phyloP scores from a whole-genome alignment of 2,797 vertebrate genomes.

The Enteromius treurensis region DNA sequence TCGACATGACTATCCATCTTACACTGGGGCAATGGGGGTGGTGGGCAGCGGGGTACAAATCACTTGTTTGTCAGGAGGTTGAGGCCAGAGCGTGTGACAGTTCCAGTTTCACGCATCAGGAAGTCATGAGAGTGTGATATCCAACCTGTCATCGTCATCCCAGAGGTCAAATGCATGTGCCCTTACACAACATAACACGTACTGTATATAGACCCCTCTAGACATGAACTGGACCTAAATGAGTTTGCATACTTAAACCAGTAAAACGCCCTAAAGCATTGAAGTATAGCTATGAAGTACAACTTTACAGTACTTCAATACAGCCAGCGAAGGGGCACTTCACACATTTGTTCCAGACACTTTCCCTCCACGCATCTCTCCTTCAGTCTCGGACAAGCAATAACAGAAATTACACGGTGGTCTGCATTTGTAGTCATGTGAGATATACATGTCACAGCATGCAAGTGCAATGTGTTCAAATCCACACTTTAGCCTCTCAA shows the following conservation, averaged over 20 bases:
- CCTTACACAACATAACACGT: conserved; percentile 27
- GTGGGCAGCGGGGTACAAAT: conserved; percentile 58
- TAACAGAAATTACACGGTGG: conserved; percentile 2
- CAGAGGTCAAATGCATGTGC: conserved; percentile 47
- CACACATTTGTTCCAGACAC: conserved; percentile 13
- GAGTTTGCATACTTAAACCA: not conserved
- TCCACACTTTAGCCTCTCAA: not conserved
- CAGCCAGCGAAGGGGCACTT: not conserved
- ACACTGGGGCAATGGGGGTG: conserved; percentile 46
- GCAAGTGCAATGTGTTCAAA: not conserved
- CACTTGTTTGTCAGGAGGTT: conserved; percentile 59
- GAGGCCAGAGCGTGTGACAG: conserved; percentile 31
- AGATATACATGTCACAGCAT: not conserved
- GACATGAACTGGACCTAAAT: not conserved
- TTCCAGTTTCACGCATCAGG: conserved; percentile 54
- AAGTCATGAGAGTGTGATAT: conserved; percentile 42
- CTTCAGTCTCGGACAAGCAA: not conserved
- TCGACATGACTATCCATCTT: conserved; percentile 54
- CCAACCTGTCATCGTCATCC: conserved; percentile 28
- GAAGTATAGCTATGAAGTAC: not conserved
- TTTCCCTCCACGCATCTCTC: not conserved
- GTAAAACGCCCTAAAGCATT: not conserved
- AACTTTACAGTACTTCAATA: not conserved
- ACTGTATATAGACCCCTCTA: conserved; percentile 1
- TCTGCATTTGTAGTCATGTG: not conserved